These are phyloP conservation scores for Drosophila dives DNA, from an alignment of 2,888 invertebrate genomes.

Conservation along the genomic window DNA sequence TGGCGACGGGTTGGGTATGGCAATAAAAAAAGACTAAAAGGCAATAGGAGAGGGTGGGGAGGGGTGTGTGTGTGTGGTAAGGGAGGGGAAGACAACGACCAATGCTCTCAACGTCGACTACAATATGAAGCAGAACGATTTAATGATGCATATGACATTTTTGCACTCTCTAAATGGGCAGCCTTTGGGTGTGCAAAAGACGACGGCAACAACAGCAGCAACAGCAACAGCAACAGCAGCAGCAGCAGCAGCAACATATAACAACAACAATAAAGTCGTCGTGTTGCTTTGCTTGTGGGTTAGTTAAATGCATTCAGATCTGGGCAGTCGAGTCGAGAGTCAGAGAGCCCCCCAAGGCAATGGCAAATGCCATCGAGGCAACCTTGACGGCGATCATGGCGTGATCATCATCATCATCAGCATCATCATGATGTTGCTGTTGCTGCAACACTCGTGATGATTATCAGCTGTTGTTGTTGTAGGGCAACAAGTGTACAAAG, in stretches of 20 bases:
- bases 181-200: slow-evolving; percentile 60
- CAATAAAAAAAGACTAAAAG: background rate
- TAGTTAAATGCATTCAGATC: slow-evolving; percentile 65
- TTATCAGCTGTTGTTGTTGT: slow-evolving; percentile 9
- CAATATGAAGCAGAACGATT: slow-evolving; percentile 81
- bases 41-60: background rate
- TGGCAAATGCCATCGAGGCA: slow-evolving; percentile 67
- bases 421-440: slow-evolving; percentile 2
- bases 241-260: background rate
- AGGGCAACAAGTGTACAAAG: slow-evolving; percentile 29
- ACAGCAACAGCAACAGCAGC: slow-evolving; percentile 10
- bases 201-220: slow-evolving; percentile 32
- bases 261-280: slow-evolving; percentile 35
- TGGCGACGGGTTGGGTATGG: background rate
- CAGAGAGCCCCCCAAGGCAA: slow-evolving; percentile 44
- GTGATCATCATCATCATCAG: slow-evolving; percentile 24
- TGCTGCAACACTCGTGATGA: slow-evolving; percentile 1
- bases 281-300: slow-evolving; percentile 41
- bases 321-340: slow-evolving; percentile 39
- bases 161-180: slow-evolving; percentile 79
- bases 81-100: slow-evolving; percentile 31
- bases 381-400: slow-evolving; percentile 69
- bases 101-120: slow-evolving; percentile 67
- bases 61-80: background rate
- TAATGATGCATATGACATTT: slow-evolving; percentile 83